Base-by-base conservation (phyloP, 1,140 invertebrate species). In the Caerostris darwini region DNA sequence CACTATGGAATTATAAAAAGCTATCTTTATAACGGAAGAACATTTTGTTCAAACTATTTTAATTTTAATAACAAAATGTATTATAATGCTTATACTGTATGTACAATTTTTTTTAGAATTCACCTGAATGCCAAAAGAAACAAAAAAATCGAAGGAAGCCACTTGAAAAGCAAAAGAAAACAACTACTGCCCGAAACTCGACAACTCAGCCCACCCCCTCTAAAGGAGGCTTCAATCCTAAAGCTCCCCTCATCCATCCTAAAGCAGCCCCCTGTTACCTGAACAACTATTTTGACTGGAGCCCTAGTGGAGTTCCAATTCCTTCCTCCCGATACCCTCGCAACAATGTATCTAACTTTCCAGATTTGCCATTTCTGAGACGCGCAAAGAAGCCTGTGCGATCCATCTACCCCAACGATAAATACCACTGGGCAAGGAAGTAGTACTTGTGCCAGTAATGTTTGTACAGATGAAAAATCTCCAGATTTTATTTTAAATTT, bases 361-460 rank as follows among this genome's bases (percentile, higher is more conserved):
- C n/a, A 53, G 90, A 92, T 69, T 64, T 85, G 59, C n/a, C 57
- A 53, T 64, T 85, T 17, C 54, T 77, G n/a, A 64, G 88, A 19
- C 90, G 90, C 57, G 81, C 69, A 34, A 92, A 81, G 71, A 92
- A 85, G 19, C 50, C 59, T 10, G 34, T 82, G 17, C 67, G 90
- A 6, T 59, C 90, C 14, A 82, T 82, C 5, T 91, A 91, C 57
- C 88, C 67, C n/a, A 90, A 90, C 7, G 94, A 92, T 91, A 58
- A 93, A n/a, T 95, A 94, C 81, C 94, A 94, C 57, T 95, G 92
- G 93, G 88, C 88, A 34, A 95, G 81, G 59, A 95, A 95, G 58
- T 95, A 56, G 82, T n/a, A 56, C 53, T 57, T 56, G 56, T 3
- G 7, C 6, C 54, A 85, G 1, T 34, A 6, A 34, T 50, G 19